phyloP scores from a whole-genome alignment of 2,113 vertebrate genomes.

The Dicrurus megarhynchus region DNA sequence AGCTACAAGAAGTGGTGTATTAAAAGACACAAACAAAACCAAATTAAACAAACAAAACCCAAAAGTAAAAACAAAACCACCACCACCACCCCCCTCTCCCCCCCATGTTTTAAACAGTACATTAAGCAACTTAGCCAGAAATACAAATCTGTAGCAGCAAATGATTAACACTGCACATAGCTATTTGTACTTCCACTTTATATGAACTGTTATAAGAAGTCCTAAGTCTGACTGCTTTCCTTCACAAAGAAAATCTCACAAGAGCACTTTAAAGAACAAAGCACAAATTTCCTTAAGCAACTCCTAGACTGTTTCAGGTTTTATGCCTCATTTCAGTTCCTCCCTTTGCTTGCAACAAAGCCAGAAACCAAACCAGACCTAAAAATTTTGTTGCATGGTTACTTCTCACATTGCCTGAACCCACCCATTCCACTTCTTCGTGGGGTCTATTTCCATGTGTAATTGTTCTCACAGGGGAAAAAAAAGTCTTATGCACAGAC shows the following conservation, averaged over 20 bases:
- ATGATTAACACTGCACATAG: not conserved
- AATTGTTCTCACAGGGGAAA: not conserved
- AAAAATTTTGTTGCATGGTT: not conserved
- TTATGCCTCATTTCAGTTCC: not conserved
- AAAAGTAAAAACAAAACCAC: not conserved
- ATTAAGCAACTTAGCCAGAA: not conserved
- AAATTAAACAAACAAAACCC: not conserved
- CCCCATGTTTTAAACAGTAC: not conserved
- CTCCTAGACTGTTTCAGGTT: not conserved
- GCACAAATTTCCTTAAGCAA: not conserved
- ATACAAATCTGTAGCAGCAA: not conserved
- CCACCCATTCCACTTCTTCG: not conserved
- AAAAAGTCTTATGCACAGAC: not conserved
- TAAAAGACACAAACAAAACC: not conserved
- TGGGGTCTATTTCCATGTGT: not conserved
- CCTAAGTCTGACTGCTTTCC: not conserved
- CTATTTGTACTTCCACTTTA: not conserved
- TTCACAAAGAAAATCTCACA: not conserved
- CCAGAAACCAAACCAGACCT: not conserved
- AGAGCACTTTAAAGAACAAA: not conserved
- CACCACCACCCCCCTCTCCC: rapidly evolving
- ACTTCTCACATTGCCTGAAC: not conserved
- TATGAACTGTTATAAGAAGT: not conserved
- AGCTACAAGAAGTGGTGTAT: not conserved
- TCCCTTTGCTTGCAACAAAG: not conserved